A percentile compares a stretch with the other conserved stretches of the same genome.
Conservation (phyloP, 2,797 vertebrate species). For the Oophaga sylvatica region DNA sequence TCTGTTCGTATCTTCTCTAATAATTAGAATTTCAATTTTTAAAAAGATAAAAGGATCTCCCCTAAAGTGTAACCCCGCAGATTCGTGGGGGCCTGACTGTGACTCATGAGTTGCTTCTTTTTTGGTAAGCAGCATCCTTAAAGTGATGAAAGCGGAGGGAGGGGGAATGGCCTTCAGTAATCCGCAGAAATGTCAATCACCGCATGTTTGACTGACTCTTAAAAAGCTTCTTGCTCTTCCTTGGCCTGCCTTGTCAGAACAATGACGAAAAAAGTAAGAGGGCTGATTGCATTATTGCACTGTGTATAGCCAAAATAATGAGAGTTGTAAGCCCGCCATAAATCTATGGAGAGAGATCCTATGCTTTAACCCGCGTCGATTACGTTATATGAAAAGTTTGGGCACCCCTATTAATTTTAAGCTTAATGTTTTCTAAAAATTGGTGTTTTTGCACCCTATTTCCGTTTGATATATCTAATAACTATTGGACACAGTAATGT, state of each 20-base stretch:
- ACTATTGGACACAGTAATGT: no score
- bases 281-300: no score
- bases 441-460: no score
- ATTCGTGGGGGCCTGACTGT: background rate
- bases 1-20: slow-evolving; percentile 43
- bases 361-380: no score
- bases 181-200: slow-evolving; percentile 42
- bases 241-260: slow-evolving; percentile 14
- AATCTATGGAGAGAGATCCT: no score
- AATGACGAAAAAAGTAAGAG: background rate
- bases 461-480: no score
- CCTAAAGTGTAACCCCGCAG: slow-evolving; percentile 39
- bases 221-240: background rate
- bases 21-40: slow-evolving; percentile 58
- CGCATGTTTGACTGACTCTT: slow-evolving; percentile 33
- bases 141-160: background rate
- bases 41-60: slow-evolving; percentile 50
- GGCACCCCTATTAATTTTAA: no score
- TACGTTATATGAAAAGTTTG: no score
- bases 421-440: no score
- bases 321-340: no score
- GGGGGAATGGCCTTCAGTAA: slow-evolving; percentile 22
- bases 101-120: slow-evolving; percentile 23
- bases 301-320: no score
- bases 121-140: background rate